Conservation (phyloP, 2,888 invertebrate species). For the Thyatira batis region DNA sequence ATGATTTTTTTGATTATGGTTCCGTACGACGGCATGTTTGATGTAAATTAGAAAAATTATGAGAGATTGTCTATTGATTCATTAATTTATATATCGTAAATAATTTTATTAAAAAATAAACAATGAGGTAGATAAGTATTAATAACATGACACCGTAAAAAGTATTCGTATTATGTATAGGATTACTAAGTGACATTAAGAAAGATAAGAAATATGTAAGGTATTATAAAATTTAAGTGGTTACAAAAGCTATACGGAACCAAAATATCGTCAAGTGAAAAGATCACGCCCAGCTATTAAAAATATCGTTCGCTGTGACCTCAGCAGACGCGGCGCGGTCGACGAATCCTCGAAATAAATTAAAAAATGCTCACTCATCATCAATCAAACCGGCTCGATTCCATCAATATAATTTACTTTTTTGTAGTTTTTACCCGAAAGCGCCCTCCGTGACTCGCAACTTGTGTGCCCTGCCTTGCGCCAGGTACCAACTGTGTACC, state of each 20-base stretch:
- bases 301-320: slow-evolving; percentile 52
- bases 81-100: too few species aligned
- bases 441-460: slow-evolving; percentile 76
- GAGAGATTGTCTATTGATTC: too few species aligned
- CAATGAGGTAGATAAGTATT: too few species aligned
- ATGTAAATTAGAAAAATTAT: too few species aligned
- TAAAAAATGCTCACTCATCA: slow-evolving; percentile 81
- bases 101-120: too few species aligned
- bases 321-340: slow-evolving; percentile 46
- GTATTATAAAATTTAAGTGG: neutral
- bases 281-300: slow-evolving; percentile 29
- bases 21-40: slow-evolving; percentile 27
- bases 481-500: slow-evolving; percentile 57
- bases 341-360: slow-evolving; percentile 79
- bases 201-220: too few species aligned
- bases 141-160: too few species aligned
- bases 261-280: slow-evolving; percentile 32
- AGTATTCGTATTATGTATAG: too few species aligned
- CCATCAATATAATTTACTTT: slow-evolving; percentile 82
- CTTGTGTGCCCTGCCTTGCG: slow-evolving; percentile 43
- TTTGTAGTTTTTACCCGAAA: slow-evolving; percentile 80
- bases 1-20: slow-evolving; percentile 26
- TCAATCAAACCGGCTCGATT: slow-evolving; percentile 80
- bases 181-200: too few species aligned
- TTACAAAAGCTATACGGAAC: slow-evolving; percentile 21